These are phyloP conservation scores for Temnothorax unifasciatus DNA, from an alignment of 2,888 invertebrate species.

Conservation along the genomic window DNA sequence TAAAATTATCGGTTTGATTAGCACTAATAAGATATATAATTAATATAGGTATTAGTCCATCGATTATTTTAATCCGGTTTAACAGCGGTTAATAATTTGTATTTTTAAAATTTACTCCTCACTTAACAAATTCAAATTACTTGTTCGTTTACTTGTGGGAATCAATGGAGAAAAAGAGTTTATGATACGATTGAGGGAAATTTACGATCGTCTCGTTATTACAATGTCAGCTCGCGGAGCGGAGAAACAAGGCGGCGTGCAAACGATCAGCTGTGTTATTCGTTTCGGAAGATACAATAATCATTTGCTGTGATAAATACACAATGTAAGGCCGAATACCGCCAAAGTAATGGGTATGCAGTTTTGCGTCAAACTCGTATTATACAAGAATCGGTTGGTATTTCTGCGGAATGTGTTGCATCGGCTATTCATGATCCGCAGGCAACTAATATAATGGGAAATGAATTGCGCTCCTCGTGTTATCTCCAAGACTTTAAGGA, in stretches of 20 bases:
- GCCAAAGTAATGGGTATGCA: slow-evolving; percentile 2
- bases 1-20: neutral
- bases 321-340: slow-evolving; percentile 19
- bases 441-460: slow-evolving; percentile 21
- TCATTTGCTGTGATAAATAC: slow-evolving; percentile 34
- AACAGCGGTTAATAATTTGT: neutral
- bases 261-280: slow-evolving; percentile 3
- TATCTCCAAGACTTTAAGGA: neutral
- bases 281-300: slow-evolving; percentile 28
- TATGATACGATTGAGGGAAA: neutral
- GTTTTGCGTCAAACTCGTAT: slow-evolving; percentile 37
- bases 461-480: neutral
- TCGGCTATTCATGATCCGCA: slow-evolving; percentile 8
- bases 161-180: neutral
- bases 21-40: neutral
- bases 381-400: slow-evolving; percentile 41
- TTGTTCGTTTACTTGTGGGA: neutral
- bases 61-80: neutral
- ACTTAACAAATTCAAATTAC: neutral
- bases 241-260: neutral
- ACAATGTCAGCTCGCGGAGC: slow-evolving; percentile 17
- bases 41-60: neutral
- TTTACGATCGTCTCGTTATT: slow-evolving; percentile 31
- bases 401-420: slow-evolving; percentile 1
- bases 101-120: slow-evolving; percentile 8